phyloP scores from a whole-genome alignment of 2,888 invertebrate genomes.

The Drosophila quinaria region DNA sequence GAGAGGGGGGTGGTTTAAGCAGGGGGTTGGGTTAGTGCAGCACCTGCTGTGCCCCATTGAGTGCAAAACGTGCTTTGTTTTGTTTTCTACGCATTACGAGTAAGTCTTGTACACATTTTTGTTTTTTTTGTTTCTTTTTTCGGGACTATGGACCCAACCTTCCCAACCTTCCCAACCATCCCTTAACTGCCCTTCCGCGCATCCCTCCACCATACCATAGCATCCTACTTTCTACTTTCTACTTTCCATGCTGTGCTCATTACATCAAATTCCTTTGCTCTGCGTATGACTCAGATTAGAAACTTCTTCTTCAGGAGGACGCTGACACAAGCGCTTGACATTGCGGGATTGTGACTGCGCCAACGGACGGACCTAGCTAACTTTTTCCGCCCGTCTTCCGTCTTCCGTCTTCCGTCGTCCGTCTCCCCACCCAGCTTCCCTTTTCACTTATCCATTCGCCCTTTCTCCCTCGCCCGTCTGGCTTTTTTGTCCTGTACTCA shows the following conservation, averaged over 20 bases:
- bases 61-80: constrained; percentile 72
- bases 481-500: constrained; percentile 6
- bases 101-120: constrained; percentile 58
- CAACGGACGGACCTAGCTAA: constrained; percentile 16
- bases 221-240: not conserved
- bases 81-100: constrained; percentile 62
- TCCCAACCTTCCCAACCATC: not conserved
- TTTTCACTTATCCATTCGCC: not conserved
- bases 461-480: not conserved
- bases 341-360: constrained; percentile 49
- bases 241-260: constrained; percentile 46
- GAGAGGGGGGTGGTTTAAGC: not conserved
- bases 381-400: constrained; percentile 17
- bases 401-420: not conserved
- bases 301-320: constrained; percentile 44
- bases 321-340: constrained; percentile 51
- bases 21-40: constrained; percentile 20
- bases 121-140: not conserved
- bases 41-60: constrained; percentile 68
- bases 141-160: constrained; percentile 12
- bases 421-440: not conserved
- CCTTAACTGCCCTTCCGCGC: not conserved
- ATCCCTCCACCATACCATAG: not conserved
- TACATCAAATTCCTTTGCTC: constrained; percentile 46
- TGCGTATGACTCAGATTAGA: constrained; percentile 58